A percentile compares a stretch with the other conserved stretches of the same genome.
Conservation (phyloP, 2,113 vertebrate genomes). For the Lepidothrix coronata region DNA sequence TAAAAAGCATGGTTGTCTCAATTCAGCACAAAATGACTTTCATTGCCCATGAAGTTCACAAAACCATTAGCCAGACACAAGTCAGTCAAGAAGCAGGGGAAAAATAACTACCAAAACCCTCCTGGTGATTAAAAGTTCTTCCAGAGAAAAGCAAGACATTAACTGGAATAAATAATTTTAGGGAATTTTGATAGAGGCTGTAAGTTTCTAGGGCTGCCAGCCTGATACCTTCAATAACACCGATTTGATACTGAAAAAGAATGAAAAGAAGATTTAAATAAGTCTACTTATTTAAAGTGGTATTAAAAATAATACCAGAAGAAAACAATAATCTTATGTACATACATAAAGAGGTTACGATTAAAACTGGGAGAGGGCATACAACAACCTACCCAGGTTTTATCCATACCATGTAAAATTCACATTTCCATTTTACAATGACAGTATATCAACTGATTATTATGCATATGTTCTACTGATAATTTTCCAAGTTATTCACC, state of each 20-base stretch:
- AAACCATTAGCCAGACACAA: background rate
- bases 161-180: background rate
- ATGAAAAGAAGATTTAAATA: background rate
- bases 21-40: background rate
- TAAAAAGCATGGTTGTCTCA: fast-evolving
- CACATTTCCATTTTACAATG: background rate
- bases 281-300: background rate
- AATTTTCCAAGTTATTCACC: background rate
- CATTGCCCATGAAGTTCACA: background rate
- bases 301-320: background rate
- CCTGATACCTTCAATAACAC: background rate
- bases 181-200: background rate
- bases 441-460: background rate
- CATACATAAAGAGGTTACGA: background rate
- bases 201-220: background rate
- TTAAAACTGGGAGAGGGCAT: background rate
- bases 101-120: background rate
- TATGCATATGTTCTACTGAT: background rate
- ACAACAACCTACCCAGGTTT: background rate
- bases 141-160: background rate
- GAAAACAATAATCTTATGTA: background rate
- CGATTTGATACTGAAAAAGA: background rate
- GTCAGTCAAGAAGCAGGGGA: background rate
- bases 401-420: background rate
- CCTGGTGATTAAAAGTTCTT: background rate